A percentile compares a stretch with the other conserved stretches of the same genome.
Conservation (phyloP, 2,888 invertebrate species). For the Eristalis arbustorum region DNA sequence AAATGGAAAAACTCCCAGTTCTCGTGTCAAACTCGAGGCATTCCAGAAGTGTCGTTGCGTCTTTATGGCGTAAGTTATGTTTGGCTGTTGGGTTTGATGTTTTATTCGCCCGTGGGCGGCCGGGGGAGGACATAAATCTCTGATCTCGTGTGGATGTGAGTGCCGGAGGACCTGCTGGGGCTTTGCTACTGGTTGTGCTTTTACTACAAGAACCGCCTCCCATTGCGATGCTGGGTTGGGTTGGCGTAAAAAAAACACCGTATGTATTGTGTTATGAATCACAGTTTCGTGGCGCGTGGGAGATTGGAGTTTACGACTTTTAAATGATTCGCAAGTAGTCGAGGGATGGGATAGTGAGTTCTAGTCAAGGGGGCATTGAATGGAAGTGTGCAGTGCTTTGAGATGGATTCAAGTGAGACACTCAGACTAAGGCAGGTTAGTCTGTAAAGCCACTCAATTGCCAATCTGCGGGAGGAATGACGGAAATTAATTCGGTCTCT, state of each 20-base stretch:
- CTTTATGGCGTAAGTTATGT: background rate
- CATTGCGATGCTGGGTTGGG: background rate
- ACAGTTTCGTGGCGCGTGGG: background rate
- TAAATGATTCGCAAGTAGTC: background rate
- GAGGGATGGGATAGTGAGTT: background rate
- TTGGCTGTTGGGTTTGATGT: background rate
- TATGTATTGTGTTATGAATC: background rate
- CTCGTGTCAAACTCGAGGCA: background rate
- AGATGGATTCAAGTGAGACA: background rate
- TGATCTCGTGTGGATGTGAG: background rate
- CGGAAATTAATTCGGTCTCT: background rate
- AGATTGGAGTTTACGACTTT: background rate
- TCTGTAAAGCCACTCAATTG: background rate
- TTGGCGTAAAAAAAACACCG: background rate
- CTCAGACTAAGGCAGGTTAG: background rate
- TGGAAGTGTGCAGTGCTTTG: background rate
- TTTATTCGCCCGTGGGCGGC: background rate
- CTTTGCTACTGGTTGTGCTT: background rate
- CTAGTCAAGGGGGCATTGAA: background rate
- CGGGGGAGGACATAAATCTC: background rate
- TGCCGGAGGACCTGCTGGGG: background rate
- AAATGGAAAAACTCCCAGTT: background rate
- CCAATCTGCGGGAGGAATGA: background rate
- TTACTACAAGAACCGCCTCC: background rate
- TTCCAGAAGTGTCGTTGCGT: background rate